Conservation (phyloP, 2,797 vertebrate genomes). For the Enteromius unitaeniatus region DNA sequence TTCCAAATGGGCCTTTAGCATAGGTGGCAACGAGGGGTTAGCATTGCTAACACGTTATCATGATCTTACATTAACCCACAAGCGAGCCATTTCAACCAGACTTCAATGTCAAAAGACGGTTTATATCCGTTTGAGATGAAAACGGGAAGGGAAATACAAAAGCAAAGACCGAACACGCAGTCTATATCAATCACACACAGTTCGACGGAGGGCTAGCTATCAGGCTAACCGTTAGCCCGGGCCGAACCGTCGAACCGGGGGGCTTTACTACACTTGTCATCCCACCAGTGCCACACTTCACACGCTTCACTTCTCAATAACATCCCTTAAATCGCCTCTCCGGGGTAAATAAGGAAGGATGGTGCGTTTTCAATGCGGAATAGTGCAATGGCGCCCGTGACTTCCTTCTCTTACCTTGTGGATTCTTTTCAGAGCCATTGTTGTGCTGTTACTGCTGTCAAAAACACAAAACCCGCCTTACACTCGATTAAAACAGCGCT, state of each 20-base stretch:
- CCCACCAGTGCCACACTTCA: slow-evolving; percentile 1
- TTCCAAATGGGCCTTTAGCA: slow-evolving; percentile 42
- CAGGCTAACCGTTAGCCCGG: slow-evolving; percentile 24
- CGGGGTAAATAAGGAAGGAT: background rate
- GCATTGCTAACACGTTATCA: slow-evolving; percentile 48
- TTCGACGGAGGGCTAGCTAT: slow-evolving; percentile 17
- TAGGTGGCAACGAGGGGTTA: slow-evolving; percentile 19
- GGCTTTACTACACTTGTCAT: slow-evolving; percentile 31
- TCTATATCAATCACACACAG: background rate
- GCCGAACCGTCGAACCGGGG: slow-evolving; percentile 37
- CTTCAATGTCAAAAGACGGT: background rate
- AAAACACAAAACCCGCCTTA: slow-evolving; percentile 76
- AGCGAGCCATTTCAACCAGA: background rate
- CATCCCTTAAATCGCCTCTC: background rate
- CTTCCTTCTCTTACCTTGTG: slow-evolving; percentile 89
- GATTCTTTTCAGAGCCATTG: slow-evolving; percentile 97
- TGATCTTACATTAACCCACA: slow-evolving; percentile 22
- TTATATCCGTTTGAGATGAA: background rate
- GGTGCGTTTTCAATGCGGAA: slow-evolving; percentile 11
- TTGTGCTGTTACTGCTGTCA: slow-evolving; percentile 77
- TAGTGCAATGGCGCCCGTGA: slow-evolving; percentile 57
- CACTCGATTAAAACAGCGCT: slow-evolving; percentile 80
- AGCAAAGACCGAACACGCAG: background rate
- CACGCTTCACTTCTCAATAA: background rate
- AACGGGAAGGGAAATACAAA: background rate